Percentiles rank a stretch among this genome's conserved stretches.
These are phyloP conservation scores for Diarsia brunnea DNA, from an alignment of 2,888 invertebrate species.

Conservation along the genomic window DNA sequence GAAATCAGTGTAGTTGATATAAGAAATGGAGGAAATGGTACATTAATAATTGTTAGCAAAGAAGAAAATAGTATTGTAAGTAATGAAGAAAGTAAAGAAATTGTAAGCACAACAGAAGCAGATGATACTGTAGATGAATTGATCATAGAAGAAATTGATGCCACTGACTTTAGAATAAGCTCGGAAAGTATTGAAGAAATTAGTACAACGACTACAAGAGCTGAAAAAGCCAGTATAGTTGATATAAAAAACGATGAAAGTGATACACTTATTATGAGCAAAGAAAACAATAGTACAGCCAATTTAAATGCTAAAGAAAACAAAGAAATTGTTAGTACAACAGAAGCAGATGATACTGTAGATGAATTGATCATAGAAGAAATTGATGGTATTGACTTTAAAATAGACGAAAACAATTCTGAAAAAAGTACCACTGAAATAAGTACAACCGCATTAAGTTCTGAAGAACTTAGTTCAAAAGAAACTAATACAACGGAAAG, in stretches of 20 bases:
- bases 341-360: neutral
- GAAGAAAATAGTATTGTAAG: conserved; percentile 8
- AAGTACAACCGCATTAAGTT: neutral
- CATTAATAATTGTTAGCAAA: neutral
- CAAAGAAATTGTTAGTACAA: conserved; percentile 1
- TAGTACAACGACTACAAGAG: neutral
- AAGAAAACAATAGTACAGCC: conserved; percentile 10
- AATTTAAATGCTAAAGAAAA: neutral
- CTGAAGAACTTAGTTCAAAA: conserved; percentile 10
- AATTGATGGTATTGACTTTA: conserved; percentile 1
- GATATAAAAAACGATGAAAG: conserved; percentile 5
- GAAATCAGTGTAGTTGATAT: conserved; percentile 6
- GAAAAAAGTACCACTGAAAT: conserved; percentile 18
- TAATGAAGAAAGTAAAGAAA: neutral
- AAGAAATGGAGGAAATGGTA: neutral
- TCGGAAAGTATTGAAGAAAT: conserved; percentile 10
- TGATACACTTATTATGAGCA: conserved; percentile 2
- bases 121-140: too few species aligned
- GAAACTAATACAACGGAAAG: conserved; percentile 5
- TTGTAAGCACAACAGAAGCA: conserved; percentile 3
- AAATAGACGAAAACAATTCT: conserved; percentile 6
- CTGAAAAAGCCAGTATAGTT: neutral
- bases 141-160: too few species aligned
- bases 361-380: conserved; percentile 15
- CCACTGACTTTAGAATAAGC: neutral